A percentile compares a stretch with the other conserved stretches of the same genome.
Conservation (phyloP, 1,140 invertebrate species). For the Tachypleus tridentatus region DNA sequence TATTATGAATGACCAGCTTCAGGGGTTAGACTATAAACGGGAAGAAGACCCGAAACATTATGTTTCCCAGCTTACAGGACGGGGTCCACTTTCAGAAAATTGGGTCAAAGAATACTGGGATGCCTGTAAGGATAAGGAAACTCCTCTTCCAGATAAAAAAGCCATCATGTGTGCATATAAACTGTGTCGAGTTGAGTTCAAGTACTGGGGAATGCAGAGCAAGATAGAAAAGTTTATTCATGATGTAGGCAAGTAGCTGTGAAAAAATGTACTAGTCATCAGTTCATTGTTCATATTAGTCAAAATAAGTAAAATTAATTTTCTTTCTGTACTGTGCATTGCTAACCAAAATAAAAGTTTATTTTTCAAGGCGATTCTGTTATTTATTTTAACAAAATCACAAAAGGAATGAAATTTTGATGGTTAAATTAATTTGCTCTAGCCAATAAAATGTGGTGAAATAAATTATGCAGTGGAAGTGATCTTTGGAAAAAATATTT, state of each 20-base stretch:
- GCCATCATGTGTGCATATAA: slow-evolving; percentile 99
- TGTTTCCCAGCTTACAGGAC: slow-evolving; percentile 75
- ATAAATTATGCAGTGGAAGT: no score
- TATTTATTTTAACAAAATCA: no score
- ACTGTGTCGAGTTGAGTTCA: slow-evolving; percentile 93
- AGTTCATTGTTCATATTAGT: no score
- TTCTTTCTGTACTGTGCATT: no score
- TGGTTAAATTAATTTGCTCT: no score
- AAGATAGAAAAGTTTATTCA: slow-evolving; percentile 99
- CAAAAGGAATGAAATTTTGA: no score
- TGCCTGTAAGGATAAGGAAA: slow-evolving; percentile 46
- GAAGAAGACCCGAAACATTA: slow-evolving; percentile 92
- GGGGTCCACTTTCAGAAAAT: slow-evolving; percentile 76
- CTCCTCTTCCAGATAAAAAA: slow-evolving; percentile 48
- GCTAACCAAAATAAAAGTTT: no score
- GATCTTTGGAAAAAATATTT: no score
- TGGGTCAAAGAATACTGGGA: slow-evolving; percentile 86
- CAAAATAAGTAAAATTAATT: no score
- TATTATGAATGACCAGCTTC: slow-evolving; percentile 91
- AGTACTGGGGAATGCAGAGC: slow-evolving; percentile 99
- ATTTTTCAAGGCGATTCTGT: no score
- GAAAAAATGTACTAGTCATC: no score
- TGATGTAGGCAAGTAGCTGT: slow-evolving; percentile 60
- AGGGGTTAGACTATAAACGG: slow-evolving; percentile 75
- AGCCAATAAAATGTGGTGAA: no score